A percentile compares a stretch with the other conserved stretches of the same genome.
phyloP scores from a whole-genome alignment of 2,113 vertebrate species.

The Pheucticus melanocephalus region DNA sequence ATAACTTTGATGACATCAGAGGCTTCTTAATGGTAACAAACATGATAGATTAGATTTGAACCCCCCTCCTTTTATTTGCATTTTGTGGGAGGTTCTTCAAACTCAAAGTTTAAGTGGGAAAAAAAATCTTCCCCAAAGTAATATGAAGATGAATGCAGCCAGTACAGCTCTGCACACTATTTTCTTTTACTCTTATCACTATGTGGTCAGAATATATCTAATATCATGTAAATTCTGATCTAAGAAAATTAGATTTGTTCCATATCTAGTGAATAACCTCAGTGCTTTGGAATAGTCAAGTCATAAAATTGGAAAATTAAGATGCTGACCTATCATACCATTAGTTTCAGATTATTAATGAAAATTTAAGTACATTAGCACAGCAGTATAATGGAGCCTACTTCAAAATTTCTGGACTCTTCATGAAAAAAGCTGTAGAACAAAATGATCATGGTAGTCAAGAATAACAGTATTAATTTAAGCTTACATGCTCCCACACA shows the following conservation, averaged over 20 bases:
- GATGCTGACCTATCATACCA: neutral
- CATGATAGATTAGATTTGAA: neutral
- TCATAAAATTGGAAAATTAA: constrained; percentile 5
- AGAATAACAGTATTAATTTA: neutral
- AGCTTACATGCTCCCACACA: neutral
- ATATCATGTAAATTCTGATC: neutral
- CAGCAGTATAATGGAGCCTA: neutral
- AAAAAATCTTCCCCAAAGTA: neutral
- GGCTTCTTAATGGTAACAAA: neutral
- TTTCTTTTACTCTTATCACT: neutral
- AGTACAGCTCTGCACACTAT: neutral
- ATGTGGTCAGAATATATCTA: constrained; percentile 11
- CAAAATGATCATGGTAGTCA: neutral
- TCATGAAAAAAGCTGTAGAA: neutral
- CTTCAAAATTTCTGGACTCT: neutral
- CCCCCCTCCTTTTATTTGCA: neutral
- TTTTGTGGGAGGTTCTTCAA: neutral
- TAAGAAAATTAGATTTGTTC: neutral
- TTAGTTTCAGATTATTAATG: constrained; percentile 1
- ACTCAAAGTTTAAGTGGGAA: neutral
- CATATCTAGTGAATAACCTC: neutral
- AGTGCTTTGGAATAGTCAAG: neutral
- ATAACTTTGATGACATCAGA: neutral
- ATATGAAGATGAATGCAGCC: neutral
- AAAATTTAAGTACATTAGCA: neutral